Evolutionary conservation across 2,797 vertebrate species (phyloP).

Genomic region (Babyrousa celebensis): DNA sequence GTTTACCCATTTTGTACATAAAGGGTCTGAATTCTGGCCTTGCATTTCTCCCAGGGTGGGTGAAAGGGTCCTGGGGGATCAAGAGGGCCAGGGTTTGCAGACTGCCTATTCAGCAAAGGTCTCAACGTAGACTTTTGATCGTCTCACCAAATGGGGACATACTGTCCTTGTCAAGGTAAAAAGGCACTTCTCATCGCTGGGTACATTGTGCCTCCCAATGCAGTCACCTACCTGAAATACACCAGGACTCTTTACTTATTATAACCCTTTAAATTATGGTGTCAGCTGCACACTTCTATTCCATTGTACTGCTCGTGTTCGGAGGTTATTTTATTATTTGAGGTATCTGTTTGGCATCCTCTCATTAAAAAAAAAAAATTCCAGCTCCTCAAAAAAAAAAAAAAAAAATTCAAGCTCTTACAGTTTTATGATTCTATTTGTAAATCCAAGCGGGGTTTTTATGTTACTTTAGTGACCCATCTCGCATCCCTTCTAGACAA

Average conservation of each 20-base stretch:
- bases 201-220: rapidly evolving
- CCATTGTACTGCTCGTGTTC: neutral
- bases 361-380: neutral
- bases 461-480: neutral
- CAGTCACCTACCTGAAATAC: neutral
- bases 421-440: neutral
- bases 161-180: rapidly evolving
- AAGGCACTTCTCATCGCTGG: rapidly evolving
- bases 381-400: neutral
- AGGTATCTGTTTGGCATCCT: neutral
- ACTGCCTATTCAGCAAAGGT: neutral
- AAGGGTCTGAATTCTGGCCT: neutral
- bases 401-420: neutral
- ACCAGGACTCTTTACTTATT: rapidly evolving
- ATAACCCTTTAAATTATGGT: neutral
- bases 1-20: neutral
- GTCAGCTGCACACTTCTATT: neutral
- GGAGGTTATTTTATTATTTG: neutral
- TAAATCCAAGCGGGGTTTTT: neutral
- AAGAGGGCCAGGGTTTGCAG: neutral
- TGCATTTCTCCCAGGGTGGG: neutral
- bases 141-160: rapidly evolving
- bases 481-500: neutral
- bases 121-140: neutral
- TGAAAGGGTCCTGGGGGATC: neutral